These are phyloP conservation scores for Psittacula cyanocephala DNA, from an alignment of 2,113 vertebrate species.

Conservation along the genomic window DNA sequence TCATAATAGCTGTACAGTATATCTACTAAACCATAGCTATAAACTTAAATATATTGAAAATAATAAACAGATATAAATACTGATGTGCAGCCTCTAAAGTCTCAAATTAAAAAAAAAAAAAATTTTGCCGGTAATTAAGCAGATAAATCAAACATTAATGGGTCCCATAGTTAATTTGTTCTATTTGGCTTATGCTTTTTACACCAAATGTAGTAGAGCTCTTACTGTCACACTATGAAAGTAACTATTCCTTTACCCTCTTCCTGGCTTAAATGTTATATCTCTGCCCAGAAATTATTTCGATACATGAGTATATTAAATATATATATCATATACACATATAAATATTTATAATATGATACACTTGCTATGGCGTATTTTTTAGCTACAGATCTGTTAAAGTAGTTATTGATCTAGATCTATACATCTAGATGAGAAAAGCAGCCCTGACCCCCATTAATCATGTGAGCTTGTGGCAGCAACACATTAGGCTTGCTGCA, in stretches of 20 bases:
- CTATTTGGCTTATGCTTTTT: background rate
- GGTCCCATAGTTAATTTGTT: background rate
- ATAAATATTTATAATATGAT: background rate
- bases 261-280: background rate
- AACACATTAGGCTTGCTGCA: background rate
- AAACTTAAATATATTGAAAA: background rate
- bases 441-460: background rate
- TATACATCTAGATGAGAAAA: background rate
- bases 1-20: background rate
- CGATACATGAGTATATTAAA: background rate
- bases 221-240: background rate
- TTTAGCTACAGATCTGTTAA: background rate
- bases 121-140: background rate
- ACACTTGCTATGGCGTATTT: background rate
- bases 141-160: background rate
- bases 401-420: background rate
- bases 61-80: background rate
- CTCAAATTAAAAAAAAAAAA: background rate
- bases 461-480: background rate
- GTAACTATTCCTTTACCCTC: background rate
- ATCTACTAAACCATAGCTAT: background rate
- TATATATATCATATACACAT: background rate
- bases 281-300: background rate
- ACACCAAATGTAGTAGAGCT: background rate
- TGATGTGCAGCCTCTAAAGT: background rate